Evolutionary conservation across 2,888 invertebrate species (phyloP).

Genomic region (Stratiomys singularior): DNA sequence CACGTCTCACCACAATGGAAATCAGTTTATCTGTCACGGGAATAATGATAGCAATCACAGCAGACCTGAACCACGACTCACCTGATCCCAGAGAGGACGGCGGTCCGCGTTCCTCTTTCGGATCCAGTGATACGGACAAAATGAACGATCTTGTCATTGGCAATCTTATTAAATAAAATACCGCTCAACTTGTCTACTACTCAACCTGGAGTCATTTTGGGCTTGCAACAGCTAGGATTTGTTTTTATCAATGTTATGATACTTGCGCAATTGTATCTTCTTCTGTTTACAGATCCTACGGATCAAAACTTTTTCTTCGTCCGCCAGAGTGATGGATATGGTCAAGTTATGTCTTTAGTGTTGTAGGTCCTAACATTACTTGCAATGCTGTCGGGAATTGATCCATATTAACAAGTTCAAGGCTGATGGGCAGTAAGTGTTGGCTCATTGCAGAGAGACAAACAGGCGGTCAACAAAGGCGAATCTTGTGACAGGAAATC

Average conservation of each 20-base stretch:
- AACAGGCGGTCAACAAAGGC: no score
- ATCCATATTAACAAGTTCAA: conserved; percentile 8
- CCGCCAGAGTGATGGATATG: conserved; percentile 9
- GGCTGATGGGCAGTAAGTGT: no score
- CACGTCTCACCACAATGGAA: conserved; percentile 5
- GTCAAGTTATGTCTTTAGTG: background rate
- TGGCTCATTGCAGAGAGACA: no score
- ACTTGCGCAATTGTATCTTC: background rate
- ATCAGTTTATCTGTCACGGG: conserved; percentile 45
- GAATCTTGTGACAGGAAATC: no score
- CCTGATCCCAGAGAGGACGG: background rate
- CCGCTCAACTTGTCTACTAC: conserved; percentile 6
- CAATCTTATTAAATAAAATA: conserved; percentile 8
- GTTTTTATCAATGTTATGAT: conserved; percentile 36
- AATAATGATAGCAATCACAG: conserved; percentile 1
- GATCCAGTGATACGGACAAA: background rate
- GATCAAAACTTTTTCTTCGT: background rate
- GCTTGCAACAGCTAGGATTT: background rate
- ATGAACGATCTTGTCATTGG: conserved; percentile 19
- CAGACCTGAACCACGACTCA: background rate
- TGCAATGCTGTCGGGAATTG: conserved; percentile 44
- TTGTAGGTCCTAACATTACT: background rate
- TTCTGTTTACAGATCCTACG: background rate
- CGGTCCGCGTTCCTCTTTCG: no score
- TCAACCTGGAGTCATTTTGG: background rate